Base-by-base conservation (phyloP, 2,888 invertebrate species). In the Altica lythri region DNA sequence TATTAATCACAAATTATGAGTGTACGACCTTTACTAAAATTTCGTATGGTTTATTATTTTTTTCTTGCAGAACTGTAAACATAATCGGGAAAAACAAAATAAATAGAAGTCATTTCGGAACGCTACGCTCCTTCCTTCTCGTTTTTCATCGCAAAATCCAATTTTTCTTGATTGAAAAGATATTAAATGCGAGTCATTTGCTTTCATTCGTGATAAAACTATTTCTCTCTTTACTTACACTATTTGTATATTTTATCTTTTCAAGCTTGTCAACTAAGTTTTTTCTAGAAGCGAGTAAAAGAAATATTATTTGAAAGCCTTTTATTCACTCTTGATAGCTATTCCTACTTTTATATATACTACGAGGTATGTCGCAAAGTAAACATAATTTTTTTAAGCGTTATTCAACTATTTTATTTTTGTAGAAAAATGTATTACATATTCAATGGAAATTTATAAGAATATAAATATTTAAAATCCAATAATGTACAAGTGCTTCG, bases 401-500 rank as follows among this genome's bases (percentile, higher is more conserved):
- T n/a, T n/a, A n/a, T n/a, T n/a, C n/a, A n/a, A 12, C 30, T 2
- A 12, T 30, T 30, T 13, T 30, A 30, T 30, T 30, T 30, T 30
- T 30, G 13, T 2, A 12, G 40, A 19, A 27, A 29, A 27, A 27
- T n/a, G n/a, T 22, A 22, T 30, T 34, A 17, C 10, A 9, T 8
- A 44, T 35, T 22, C 35, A 12, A 4, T 16, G 27, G 13, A 48
- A 18, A 30, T 35, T 27, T 43, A 38, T 37, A 48, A 38, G 18
- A 38, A 48, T 48, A 48, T 48, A 48, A 37, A 48, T 48, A 48
- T 48, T 48, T 48, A 30, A 48, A 48, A 38, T 48, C 48, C 38
- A 48, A 48, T 38, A 48, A 37, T 38, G 46, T 35, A 46, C 22
- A 18, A 22, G 17, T 13, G 35, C 17, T 46, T 25, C 12, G 40